Evolutionary conservation across 2,888 invertebrate genomes (phyloP).

Genomic region (Caenorhabditis panamensis): DNA sequence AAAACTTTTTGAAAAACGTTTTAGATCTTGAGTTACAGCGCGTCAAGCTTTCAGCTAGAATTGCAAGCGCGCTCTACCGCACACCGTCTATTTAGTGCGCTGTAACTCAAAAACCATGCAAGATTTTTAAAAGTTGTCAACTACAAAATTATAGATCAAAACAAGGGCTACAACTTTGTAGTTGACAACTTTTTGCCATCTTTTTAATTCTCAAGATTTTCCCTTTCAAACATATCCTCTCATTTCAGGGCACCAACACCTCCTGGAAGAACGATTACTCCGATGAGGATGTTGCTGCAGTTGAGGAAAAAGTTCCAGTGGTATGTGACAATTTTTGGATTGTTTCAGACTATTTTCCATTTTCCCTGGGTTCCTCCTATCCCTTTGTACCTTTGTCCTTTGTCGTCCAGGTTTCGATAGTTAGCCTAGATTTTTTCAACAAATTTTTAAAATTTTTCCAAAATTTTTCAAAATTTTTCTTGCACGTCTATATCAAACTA

Average conservation of each 20-base stretch:
- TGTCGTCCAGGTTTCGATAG: too few species aligned
- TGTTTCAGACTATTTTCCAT: not conserved
- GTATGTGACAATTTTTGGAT: slow-evolving; percentile 31
- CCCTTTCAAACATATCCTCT: not conserved
- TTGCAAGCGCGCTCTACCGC: too few species aligned
- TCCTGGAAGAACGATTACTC: slow-evolving; percentile 56
- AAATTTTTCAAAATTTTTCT: not conserved
- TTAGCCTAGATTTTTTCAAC: too few species aligned
- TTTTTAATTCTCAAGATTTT: too few species aligned
- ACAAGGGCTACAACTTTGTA: too few species aligned
- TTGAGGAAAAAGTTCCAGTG: slow-evolving; percentile 42
- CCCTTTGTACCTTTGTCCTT: slow-evolving; percentile 1
- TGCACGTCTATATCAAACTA: too few species aligned
- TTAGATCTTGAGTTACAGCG: not conserved
- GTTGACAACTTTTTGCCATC: too few species aligned
- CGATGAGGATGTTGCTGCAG: slow-evolving; percentile 23
- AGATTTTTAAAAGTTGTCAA: too few species aligned
- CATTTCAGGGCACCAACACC: slow-evolving; percentile 31
- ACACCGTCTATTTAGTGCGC: too few species aligned
- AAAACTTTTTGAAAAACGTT: not conserved
- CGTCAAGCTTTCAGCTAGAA: too few species aligned
- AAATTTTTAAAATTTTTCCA: not conserved
- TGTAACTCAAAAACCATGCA: too few species aligned
- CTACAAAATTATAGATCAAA: too few species aligned
- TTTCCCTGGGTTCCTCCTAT: slow-evolving; percentile 33